Base-by-base conservation (phyloP, 2,113 vertebrate genomes). In the Triplophysa tibetana region DNA sequence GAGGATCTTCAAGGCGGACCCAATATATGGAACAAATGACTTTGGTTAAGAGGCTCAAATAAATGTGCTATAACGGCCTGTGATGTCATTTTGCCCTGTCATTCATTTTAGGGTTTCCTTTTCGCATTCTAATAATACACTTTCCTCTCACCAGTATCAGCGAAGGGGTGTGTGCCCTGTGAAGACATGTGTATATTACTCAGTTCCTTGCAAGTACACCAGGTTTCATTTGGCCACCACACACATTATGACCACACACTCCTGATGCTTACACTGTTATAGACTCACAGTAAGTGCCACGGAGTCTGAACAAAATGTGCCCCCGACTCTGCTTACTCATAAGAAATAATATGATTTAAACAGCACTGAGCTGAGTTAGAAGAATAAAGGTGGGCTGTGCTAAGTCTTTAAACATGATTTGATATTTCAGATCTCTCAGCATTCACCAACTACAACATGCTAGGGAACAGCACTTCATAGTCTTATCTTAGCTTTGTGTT, bases 301-400 rank as follows among this genome's bases (percentile, higher is more conserved):
- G 60, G 24, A 23, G 74, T 75, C 83, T 79, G 80, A 21, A 82
- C 77, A 82, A 66, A 79, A 79, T 82, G 80, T 85, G 75, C 83
- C 77, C 26, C 1, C 80, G 29, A 61, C 66, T 69, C 65, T 41
- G 29, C 68, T 79, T 70, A 73, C 62, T 50, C 63, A n/a, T 50
- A 67, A 54, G 62, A 29, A 82, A 77, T 52, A 72, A 38, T 58
- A 64, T 26, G 43, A 82, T 58, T 77, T 64, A 29, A 61, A 29
- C 54, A 43, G 54, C 33, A 73, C 70, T 60, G 41, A 5, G 17
- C 11, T 33, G 8, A 12, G 5, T 64, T 61, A 65, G 21, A 45
- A n/a, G 4, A 16, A 26, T 8, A 45, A 24, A 52, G n/a, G n/a
- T n/a, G 54, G 2, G 16, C 17, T 56, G 29, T n/a, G 3, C 4